Conservation (phyloP, 2,113 vertebrate genomes). For the Oreotrochilus melanogaster region DNA sequence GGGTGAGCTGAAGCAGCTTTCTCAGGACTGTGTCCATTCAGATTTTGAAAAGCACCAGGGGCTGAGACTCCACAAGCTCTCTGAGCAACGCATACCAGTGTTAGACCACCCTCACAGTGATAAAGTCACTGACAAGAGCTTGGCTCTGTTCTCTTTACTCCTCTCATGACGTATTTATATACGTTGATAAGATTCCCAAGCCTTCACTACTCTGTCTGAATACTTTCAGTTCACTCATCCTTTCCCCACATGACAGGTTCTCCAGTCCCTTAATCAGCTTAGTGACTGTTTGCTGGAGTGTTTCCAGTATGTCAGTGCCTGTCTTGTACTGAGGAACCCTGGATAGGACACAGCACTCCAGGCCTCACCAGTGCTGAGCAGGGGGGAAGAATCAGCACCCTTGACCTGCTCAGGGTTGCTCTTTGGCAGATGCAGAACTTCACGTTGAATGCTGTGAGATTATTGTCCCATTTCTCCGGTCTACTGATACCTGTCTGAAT, state of each 20-base stretch:
- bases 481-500: background rate
- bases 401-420: background rate
- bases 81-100: background rate
- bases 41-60: background rate
- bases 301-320: background rate
- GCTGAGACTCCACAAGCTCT: background rate
- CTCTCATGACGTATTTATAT: background rate
- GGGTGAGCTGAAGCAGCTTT: background rate
- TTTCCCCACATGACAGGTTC: background rate
- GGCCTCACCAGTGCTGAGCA: background rate
- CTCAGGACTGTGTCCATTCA: too few relatives aligned
- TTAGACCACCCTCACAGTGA: background rate
- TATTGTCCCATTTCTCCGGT: background rate
- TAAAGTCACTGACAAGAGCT: background rate
- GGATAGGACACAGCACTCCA: background rate
- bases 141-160: background rate
- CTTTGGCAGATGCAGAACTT: background rate
- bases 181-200: background rate
- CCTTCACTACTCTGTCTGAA: background rate
- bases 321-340: background rate
- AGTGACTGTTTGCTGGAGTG: background rate
- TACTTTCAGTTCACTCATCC: background rate
- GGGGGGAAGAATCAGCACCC: background rate
- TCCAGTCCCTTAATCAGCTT: background rate
- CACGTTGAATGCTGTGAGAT: fast-evolving